Evolutionary conservation across 1,140 invertebrate genomes (phyloP).

Genomic region (Anastrepha obliqua): DNA sequence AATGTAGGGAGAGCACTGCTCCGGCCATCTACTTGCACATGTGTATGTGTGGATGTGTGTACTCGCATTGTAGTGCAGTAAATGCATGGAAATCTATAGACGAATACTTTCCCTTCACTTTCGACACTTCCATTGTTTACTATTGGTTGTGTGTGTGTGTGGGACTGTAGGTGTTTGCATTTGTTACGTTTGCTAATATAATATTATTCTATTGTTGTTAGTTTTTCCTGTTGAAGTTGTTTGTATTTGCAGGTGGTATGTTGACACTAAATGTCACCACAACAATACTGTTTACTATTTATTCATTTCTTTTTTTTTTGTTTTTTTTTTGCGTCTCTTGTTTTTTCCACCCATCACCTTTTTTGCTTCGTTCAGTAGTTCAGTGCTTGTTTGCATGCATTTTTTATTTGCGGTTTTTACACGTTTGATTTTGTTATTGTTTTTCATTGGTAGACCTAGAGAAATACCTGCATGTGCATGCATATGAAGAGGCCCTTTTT

Average conservation of each 20-base stretch:
- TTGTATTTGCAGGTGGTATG: not conserved
- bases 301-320: not conserved
- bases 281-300: not conserved
- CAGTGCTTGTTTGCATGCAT: not conserved
- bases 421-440: not conserved
- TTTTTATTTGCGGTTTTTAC: conserved; percentile 4
- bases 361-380: not conserved
- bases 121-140: not conserved
- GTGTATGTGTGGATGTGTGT: not conserved
- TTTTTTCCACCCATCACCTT: not conserved
- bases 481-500: too few relatives aligned
- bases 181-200: conserved; percentile 34
- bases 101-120: not conserved
- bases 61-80: not conserved
- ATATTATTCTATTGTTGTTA: conserved; percentile 37
- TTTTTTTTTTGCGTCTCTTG: not conserved
- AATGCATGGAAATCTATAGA: not conserved
- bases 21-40: too few relatives aligned
- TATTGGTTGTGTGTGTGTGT: not conserved
- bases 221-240: not conserved
- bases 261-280: conserved; percentile 15
- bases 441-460: not conserved
- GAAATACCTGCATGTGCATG: not conserved
- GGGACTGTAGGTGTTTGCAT: conserved; percentile 1
- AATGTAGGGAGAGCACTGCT: not conserved